Conservation (phyloP, 1,140 invertebrate species). For the Trissolcus basalis region DNA sequence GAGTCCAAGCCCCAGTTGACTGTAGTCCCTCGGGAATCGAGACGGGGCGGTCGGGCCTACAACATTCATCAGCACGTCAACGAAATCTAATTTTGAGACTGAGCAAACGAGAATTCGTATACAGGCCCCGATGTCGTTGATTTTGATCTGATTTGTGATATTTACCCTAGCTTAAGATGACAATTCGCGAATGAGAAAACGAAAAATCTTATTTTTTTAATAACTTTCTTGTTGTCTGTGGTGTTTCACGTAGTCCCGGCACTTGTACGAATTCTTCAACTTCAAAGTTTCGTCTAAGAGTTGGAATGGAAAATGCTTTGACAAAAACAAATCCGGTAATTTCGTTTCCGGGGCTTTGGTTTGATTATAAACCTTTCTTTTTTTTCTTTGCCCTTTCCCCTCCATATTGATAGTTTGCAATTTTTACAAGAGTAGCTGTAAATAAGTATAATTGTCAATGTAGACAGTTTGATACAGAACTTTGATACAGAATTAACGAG, state of each 20-base stretch:
- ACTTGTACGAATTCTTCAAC: constrained; percentile 32
- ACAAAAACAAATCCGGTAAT: too few species aligned
- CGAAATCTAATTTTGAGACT: constrained; percentile 64
- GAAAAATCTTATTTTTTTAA: not conserved
- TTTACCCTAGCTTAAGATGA: too few species aligned
- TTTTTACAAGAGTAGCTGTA: too few species aligned
- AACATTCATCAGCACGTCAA: constrained; percentile 75
- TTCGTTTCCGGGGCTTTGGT: too few species aligned
- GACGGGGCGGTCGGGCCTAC: constrained; percentile 71
- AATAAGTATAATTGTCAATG: too few species aligned
- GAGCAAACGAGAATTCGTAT: constrained; percentile 35
- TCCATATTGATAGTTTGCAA: too few species aligned
- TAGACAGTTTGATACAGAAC: not conserved
- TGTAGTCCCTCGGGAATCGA: constrained; percentile 70
- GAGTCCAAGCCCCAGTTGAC: constrained; percentile 52
- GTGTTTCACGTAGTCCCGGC: not conserved
- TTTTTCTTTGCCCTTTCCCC: too few species aligned
- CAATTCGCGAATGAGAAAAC: not conserved
- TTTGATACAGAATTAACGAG: constrained; percentile 1
- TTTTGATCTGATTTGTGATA: not conserved
- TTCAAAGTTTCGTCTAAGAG: constrained; percentile 9
- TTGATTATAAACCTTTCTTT: too few species aligned
- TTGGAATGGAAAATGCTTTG: not conserved
- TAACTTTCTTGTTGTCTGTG: too few species aligned
- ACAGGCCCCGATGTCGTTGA: not conserved